A percentile compares a stretch with the other conserved stretches of the same genome.
Evolutionary conservation across 2,797 vertebrate genomes (phyloP).

Genomic region (Anas capensis): DNA sequence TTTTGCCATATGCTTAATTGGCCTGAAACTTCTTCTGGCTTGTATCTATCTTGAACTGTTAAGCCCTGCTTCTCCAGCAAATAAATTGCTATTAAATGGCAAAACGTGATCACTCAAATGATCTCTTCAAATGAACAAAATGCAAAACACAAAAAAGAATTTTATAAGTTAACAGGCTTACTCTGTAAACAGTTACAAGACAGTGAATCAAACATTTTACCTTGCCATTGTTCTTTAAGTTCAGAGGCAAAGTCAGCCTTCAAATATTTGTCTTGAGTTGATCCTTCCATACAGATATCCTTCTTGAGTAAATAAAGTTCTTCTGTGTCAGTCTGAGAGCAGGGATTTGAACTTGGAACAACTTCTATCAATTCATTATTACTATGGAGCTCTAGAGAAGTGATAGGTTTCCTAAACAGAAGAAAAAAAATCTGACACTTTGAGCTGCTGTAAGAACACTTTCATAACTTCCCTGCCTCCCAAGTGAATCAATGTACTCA

Average conservation of each 20-base stretch:
- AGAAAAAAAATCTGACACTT: not conserved
- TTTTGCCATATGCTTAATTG: not conserved
- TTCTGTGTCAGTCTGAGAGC: constrained; percentile 68
- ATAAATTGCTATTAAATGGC: not conserved
- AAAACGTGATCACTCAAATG: not conserved
- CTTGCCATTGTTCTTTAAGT: constrained; percentile 56
- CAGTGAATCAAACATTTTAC: constrained; percentile 49
- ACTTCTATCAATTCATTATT: constrained; percentile 62
- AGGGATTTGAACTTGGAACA: constrained; percentile 83
- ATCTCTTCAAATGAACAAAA: not conserved
- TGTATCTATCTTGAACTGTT: not conserved
- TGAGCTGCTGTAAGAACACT: not conserved
- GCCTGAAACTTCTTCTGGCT: not conserved
- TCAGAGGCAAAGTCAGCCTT: not conserved
- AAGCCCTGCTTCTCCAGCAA: not conserved
- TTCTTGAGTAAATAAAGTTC: not conserved
- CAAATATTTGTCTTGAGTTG: not conserved
- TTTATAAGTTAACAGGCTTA: not conserved
- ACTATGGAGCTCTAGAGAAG: not conserved
- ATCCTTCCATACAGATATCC: constrained; percentile 16
- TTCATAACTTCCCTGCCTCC: not conserved
- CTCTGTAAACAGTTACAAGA: not conserved
- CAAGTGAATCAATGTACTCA: not conserved
- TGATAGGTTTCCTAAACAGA: constrained; percentile 61
- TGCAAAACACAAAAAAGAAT: not conserved